These are phyloP conservation scores for Tribolium castaneum DNA, from an alignment of 1,140 invertebrate species.

Conservation along the genomic window DNA sequence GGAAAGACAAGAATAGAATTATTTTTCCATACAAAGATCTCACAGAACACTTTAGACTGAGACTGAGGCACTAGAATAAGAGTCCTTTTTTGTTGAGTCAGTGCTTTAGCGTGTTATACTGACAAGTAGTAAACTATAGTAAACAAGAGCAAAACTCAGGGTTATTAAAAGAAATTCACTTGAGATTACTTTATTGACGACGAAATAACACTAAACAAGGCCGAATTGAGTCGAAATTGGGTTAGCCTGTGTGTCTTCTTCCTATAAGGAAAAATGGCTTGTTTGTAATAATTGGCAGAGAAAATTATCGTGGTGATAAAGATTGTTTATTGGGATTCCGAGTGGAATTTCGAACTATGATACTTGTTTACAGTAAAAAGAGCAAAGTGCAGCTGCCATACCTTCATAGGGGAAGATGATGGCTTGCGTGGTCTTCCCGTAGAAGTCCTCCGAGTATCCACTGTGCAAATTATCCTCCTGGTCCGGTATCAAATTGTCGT, in stretches of 20 bases:
- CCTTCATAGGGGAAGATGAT: conserved; percentile 82
- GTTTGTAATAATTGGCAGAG: conserved; percentile 9
- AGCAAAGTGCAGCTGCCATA: conserved; percentile 61
- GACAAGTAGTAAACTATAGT: conserved; percentile 48
- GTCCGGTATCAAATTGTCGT: conserved; percentile 63
- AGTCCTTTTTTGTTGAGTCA: neutral
- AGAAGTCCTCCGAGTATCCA: conserved; percentile 76
- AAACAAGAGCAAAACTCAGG: conserved; percentile 9
- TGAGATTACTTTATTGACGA: conserved; percentile 8
- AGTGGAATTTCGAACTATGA: conserved; percentile 51
- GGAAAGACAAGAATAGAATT: too few relatives aligned
- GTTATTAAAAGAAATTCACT: conserved; percentile 1
- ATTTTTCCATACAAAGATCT: too few relatives aligned
- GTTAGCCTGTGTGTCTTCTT: neutral
- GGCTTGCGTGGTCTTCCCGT: conserved; percentile 82
- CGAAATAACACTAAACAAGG: neutral
- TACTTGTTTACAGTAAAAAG: conserved; percentile 40
- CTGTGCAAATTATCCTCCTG: conserved; percentile 65
- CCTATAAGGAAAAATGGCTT: neutral
- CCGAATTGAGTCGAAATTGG: neutral
- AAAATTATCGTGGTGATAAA: conserved; percentile 34
- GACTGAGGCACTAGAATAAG: too few relatives aligned
- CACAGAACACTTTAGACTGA: too few relatives aligned
- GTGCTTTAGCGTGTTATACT: conserved; percentile 2
- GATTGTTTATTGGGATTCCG: conserved; percentile 39